These are phyloP conservation scores for Entelurus aequoreus DNA, from an alignment of 2,113 vertebrate genomes.

Conservation along the genomic window DNA sequence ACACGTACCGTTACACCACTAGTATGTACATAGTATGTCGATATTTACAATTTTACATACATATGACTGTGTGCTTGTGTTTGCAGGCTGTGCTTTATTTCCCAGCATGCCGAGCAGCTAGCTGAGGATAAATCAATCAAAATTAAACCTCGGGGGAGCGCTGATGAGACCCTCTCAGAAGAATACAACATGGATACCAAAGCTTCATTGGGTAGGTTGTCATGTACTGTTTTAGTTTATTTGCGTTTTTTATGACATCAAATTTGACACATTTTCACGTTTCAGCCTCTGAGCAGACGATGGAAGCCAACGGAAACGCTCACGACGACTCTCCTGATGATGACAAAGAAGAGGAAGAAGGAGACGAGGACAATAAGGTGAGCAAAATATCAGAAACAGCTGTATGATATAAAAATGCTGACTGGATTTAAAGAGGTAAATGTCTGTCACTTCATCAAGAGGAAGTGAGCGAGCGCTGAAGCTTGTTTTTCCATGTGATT, in stretches of 20 bases:
- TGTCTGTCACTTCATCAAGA: slow-evolving; percentile 2
- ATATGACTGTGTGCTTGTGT: not conserved
- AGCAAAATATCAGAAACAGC: not conserved
- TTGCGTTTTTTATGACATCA: not conserved
- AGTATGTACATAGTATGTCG: not conserved
- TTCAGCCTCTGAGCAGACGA: not conserved
- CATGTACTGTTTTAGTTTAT: no score
- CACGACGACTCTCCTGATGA: not conserved
- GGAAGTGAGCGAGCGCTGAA: slow-evolving; percentile 1
- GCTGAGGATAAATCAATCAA: slow-evolving; percentile 9
- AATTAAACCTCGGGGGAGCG: slow-evolving; percentile 21
- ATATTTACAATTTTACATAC: not conserved
- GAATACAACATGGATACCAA: slow-evolving; percentile 13
- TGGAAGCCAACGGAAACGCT: not conserved
- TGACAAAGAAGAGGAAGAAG: slow-evolving; percentile 6
- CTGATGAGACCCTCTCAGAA: not conserved
- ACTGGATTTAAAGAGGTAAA: not conserved
- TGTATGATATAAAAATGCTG: not conserved
- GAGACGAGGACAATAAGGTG: not conserved
- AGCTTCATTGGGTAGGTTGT: not conserved
- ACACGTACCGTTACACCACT: no score
- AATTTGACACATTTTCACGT: no score
- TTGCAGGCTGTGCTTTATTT: slow-evolving; percentile 40
- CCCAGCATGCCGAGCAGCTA: slow-evolving; percentile 43
- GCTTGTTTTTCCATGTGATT: not conserved